Evolutionary conservation across 2,797 vertebrate genomes (phyloP).

Genomic region (Cyprinodon diabolis): DNA sequence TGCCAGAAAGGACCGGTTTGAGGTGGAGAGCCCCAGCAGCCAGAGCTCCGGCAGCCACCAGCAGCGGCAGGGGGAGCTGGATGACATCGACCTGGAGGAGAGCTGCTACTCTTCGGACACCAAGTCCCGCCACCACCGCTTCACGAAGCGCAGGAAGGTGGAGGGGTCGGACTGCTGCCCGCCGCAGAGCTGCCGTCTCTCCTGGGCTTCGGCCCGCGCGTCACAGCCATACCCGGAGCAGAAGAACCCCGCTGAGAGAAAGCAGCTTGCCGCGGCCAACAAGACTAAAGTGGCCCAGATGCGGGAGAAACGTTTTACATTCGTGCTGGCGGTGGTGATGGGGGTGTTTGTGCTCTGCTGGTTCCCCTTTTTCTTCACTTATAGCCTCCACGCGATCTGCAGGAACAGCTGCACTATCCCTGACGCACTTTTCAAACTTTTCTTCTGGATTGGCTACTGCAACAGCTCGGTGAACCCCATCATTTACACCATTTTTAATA

Average conservation of each 20-base stretch:
- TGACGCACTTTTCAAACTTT: constrained; percentile 81
- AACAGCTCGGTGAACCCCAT: constrained; percentile 87
- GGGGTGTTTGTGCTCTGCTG: constrained; percentile 86
- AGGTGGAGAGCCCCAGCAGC: constrained; percentile 80
- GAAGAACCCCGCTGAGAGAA: constrained; percentile 49
- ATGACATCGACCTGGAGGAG: constrained; percentile 87
- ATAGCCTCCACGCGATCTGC: constrained; percentile 84
- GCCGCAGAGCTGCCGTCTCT: constrained; percentile 77
- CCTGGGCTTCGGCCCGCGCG: constrained; percentile 80
- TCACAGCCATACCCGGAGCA: constrained; percentile 72
- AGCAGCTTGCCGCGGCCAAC: constrained; percentile 72
- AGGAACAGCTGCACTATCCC: constrained; percentile 82
- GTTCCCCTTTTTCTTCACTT: constrained; percentile 88
- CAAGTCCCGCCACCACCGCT: constrained; percentile 74
- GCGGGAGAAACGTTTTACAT: constrained; percentile 86
- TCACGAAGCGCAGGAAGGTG: constrained; percentile 76
- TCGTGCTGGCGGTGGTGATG: constrained; percentile 85
- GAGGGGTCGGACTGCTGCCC: constrained; percentile 77
- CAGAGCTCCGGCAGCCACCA: constrained; percentile 78
- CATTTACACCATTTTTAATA: constrained; percentile 87
- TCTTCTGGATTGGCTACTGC: constrained; percentile 88
- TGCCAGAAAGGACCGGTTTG: constrained; percentile 77
- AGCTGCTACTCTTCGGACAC: constrained; percentile 77
- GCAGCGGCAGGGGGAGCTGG: constrained; percentile 79
- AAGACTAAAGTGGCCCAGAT: constrained; percentile 85